Conservation (phyloP, 2,888 invertebrate genomes). For the Drosophila quasianomalipes region DNA sequence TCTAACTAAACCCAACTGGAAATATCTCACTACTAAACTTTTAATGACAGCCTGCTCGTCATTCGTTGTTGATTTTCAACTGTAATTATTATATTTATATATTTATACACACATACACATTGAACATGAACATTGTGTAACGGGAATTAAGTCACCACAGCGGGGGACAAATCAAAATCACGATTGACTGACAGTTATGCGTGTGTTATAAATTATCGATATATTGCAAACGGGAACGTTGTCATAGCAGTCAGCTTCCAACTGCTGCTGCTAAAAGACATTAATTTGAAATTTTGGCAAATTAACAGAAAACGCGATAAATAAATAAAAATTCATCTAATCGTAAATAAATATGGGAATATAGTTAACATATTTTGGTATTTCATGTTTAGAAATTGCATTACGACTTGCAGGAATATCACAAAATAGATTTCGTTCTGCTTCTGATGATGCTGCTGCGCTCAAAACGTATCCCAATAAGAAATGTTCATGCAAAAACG, state of each 20-base stretch:
- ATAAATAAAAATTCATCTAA: not conserved
- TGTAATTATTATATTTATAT: not conserved
- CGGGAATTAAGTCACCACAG: conserved; percentile 15
- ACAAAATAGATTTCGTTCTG: conserved; percentile 7
- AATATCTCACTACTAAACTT: not conserved
- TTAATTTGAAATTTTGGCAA: conserved; percentile 21
- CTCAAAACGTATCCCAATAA: conserved; percentile 21
- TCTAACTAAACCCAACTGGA: not conserved
- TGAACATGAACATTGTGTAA: conserved; percentile 25
- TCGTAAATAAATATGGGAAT: not conserved
- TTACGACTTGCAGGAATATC: conserved; percentile 4
- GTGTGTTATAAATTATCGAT: conserved; percentile 46
- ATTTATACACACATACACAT: not conserved
- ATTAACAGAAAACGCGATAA: not conserved
- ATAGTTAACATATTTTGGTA: not conserved
- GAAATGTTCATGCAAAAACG: conserved; percentile 50
- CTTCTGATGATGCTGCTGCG: not conserved
- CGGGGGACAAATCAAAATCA: conserved; percentile 28
- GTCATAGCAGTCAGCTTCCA: conserved; percentile 40
- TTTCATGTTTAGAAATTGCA: not conserved
- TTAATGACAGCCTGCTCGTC: not conserved
- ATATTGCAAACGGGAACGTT: not conserved
- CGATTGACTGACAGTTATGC: not conserved
- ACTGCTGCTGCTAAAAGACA: conserved; percentile 18
- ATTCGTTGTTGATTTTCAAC: not conserved